Evolutionary conservation across 2,888 invertebrate species (phyloP).

Genomic region (Chrysina gloriosa): DNA sequence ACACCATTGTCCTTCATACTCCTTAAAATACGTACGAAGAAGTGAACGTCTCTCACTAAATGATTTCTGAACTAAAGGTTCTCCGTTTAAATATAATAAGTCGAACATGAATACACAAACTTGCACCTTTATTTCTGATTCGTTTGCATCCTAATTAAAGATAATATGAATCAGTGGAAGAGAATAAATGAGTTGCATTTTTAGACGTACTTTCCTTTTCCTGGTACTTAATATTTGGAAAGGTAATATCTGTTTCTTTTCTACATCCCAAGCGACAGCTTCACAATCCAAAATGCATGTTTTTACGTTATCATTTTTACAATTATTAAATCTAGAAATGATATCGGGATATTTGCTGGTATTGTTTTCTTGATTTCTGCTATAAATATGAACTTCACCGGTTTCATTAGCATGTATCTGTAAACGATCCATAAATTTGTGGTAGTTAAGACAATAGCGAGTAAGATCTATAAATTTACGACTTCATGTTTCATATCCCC

Average conservation of each 20-base stretch:
- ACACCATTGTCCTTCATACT: slow-evolving; percentile 83
- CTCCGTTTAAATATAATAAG: slow-evolving; percentile 90
- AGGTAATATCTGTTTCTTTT: slow-evolving; percentile 89
- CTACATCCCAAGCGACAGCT: slow-evolving; percentile 95
- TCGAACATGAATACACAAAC: slow-evolving; percentile 97
- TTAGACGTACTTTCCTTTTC: slow-evolving; percentile 85
- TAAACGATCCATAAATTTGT: no score
- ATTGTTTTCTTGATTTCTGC: slow-evolving; percentile 95
- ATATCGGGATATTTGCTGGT: slow-evolving; percentile 97
- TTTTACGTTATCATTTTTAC: slow-evolving; percentile 70
- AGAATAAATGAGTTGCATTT: slow-evolving; percentile 12
- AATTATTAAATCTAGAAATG: slow-evolving; percentile 74
- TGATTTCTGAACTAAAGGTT: slow-evolving; percentile 82
- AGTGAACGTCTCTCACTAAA: slow-evolving; percentile 80
- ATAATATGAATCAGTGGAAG: slow-evolving; percentile 35
- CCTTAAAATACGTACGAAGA: slow-evolving; percentile 77
- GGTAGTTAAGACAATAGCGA: no score
- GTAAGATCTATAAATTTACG: no score
- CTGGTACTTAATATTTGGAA: slow-evolving; percentile 96
- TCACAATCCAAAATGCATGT: slow-evolving; percentile 96
- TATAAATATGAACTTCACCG: slow-evolving; percentile 84
- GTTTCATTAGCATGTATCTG: slow-evolving; percentile 80
- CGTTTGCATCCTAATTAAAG: slow-evolving; percentile 74
- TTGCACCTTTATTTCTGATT: slow-evolving; percentile 79
- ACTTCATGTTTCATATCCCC: no score